Evolutionary conservation across 1,140 invertebrate species (phyloP), one percentile per base, ranked within the genome.

Genomic region (Rhyacophila brunnea): DNA sequence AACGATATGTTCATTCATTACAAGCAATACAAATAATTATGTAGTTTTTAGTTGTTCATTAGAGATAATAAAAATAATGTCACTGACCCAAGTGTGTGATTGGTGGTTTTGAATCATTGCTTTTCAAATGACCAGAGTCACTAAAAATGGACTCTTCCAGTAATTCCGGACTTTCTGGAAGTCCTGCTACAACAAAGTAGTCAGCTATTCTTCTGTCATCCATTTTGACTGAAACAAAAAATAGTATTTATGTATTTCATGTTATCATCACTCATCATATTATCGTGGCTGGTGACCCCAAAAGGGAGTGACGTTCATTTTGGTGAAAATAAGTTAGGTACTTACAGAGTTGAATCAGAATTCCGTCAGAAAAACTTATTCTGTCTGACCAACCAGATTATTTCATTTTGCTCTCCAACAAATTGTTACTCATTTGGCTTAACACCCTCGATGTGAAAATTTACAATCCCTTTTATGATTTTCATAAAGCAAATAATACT

Each of bases 101-200:
- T 0, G 97, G 96, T 54, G 94, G 87, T 65, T 90, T 87, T 50
- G 83, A 77, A 66, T 77, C 82, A 35, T 81, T 83, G 18, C 80
- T 85, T 69, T 92, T 93, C 2, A 94, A 81, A 66, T 88, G 86
- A 7, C 88, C 86, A 69, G 90, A 86, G 76, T 95, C 89, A 64
- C 86, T 82, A 70, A 86, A 83, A 80, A 87, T 85, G 60, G 85
- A 86, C 70, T 96, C 93, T 69, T 92, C 90, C 17, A 95, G 72
- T 71, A 87, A 80, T 76, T 92, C 79, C 45, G 85, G 83, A 71
- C 91, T 84, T 28, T 90, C 88, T 7, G 92, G 89, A 68, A 99
- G 80, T 13, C 96, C 96, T 71, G 95, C 95, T 35, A 99, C 90
- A 56, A 99, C 95, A 84, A 99, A 99, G 79, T 98, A 98, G 79